Evolutionary conservation across 30 jellyfish, hydroid and myxozoan species (phyloP).

Genomic region (Aurelia aurita complex sp. Pacific): DNA sequence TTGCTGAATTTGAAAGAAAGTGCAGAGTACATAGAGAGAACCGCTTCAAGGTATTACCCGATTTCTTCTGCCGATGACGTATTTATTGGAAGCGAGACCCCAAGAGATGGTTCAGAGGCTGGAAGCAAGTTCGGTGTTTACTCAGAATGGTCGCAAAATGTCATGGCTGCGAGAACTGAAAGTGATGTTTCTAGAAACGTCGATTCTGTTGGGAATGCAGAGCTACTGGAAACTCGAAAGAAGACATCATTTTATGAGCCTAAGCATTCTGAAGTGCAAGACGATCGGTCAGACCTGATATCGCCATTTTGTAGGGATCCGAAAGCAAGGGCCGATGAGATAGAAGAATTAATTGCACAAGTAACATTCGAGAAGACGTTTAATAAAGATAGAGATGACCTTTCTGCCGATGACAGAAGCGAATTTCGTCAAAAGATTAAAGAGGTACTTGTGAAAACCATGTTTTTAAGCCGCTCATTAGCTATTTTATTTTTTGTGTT

Average conservation of each 20-base stretch:
- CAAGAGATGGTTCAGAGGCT: background rate
- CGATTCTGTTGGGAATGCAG: too few species aligned
- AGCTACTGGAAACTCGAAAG: too few species aligned
- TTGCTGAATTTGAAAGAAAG: slow-evolving; percentile 16
- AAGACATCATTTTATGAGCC: background rate
- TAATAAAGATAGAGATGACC: background rate
- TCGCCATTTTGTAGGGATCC: slow-evolving; percentile 41
- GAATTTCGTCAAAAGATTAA: too few species aligned
- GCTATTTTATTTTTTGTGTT: too few species aligned
- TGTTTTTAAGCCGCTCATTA: too few species aligned
- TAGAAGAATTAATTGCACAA: slow-evolving; percentile 59
- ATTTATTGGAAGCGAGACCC: slow-evolving; percentile 12
- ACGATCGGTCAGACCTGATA: background rate
- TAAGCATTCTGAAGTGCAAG: background rate
- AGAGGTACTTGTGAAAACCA: too few species aligned
- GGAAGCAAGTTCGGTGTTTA: background rate
- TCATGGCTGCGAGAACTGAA: slow-evolving; percentile 9
- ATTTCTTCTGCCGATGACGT: slow-evolving; percentile 50
- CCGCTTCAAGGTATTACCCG: background rate
- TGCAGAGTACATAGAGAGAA: slow-evolving; percentile 9
- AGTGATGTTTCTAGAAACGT: too few species aligned
- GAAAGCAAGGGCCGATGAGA: slow-evolving; percentile 25
- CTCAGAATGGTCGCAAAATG: background rate
- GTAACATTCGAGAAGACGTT: slow-evolving; percentile 60
- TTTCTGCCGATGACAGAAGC: too few species aligned